Percentiles rank a stretch among this genome's conserved stretches.
Conservation (phyloP, 2,797 vertebrate genomes). For the Pseudochromis fuscus region DNA sequence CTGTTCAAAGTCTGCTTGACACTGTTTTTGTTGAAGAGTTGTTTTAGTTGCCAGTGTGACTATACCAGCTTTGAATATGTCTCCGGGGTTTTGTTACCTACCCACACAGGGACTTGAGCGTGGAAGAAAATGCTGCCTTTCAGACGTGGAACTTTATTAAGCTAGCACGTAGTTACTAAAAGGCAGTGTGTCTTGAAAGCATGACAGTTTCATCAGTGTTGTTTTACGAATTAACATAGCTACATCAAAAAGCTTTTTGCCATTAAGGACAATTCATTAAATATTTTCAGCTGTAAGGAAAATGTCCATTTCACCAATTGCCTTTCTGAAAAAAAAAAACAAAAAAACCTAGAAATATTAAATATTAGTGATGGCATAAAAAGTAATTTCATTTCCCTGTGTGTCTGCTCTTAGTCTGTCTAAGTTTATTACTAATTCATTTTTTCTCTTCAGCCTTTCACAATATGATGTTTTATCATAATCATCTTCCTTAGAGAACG, state of each 20-base stretch:
- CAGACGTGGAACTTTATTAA: constrained; percentile 91
- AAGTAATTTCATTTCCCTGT: constrained; percentile 75
- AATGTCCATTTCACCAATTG: constrained; percentile 87
- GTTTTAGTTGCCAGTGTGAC: constrained; percentile 14
- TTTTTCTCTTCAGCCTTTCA: constrained; percentile 72
- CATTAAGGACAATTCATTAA: constrained; percentile 95
- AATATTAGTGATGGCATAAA: constrained; percentile 80
- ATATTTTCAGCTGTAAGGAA: constrained; percentile 92
- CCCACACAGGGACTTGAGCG: constrained; percentile 15
- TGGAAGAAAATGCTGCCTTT: constrained; percentile 71
- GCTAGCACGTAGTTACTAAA: constrained; percentile 92
- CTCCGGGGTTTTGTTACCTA: constrained; percentile 24
- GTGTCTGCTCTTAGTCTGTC: constrained; percentile 73
- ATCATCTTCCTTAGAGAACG: constrained; percentile 64
- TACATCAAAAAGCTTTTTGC: constrained; percentile 98
- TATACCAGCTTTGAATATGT: constrained; percentile 29
- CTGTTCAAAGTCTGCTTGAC: constrained; percentile 15
- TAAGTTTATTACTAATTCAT: constrained; percentile 82
- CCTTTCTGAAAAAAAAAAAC: constrained; percentile 64
- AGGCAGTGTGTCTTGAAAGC: constrained; percentile 94
- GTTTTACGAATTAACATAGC: constrained; percentile 96
- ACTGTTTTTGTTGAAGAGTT: constrained; percentile 19
- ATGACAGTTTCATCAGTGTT: constrained; percentile 97
- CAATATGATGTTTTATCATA: constrained; percentile 76
- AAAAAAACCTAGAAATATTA: constrained; percentile 69